Percentiles rank a stretch among this genome's conserved stretches.
Evolutionary conservation across 2,113 vertebrate species (phyloP).

Genomic region (Elephas maximus): DNA sequence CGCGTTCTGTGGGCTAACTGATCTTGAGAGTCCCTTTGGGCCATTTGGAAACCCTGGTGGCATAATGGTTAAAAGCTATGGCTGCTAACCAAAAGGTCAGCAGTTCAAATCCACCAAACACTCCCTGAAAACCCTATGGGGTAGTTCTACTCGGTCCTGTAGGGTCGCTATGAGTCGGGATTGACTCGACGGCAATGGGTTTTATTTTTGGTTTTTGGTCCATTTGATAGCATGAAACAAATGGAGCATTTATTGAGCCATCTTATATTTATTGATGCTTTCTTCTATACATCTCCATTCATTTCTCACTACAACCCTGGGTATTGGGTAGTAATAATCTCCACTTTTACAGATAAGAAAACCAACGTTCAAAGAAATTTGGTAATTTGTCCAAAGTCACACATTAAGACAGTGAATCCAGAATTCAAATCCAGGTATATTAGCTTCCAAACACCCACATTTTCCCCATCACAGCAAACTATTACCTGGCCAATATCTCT

Average conservation of each 20-base stretch:
- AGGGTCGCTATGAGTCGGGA: too few relatives aligned
- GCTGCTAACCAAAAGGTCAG: too few relatives aligned
- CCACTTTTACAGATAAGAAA: neutral
- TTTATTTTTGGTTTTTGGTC: neutral
- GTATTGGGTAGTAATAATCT: neutral
- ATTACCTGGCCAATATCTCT: neutral
- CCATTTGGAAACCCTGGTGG: neutral
- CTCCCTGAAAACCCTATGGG: too few relatives aligned
- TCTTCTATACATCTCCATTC: neutral
- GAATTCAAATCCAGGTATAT: neutral
- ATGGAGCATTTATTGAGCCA: neutral
- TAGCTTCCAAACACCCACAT: neutral
- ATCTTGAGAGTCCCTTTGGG: neutral
- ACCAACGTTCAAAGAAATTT: slow-evolving; percentile 12
- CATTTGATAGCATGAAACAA: neutral
- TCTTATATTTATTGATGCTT: neutral
- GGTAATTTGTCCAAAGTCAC: slow-evolving; percentile 6
- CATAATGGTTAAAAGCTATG: too few relatives aligned
- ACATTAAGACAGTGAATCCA: neutral
- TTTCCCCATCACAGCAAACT: neutral
- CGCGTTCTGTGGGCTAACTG: neutral
- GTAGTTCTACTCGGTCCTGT: too few relatives aligned
- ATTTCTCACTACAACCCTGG: neutral
- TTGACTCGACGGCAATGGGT: too few relatives aligned
- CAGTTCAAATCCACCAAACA: too few relatives aligned